Conservation (phyloP, 2,888 invertebrate genomes). For the Phrixothrix hirtus region DNA sequence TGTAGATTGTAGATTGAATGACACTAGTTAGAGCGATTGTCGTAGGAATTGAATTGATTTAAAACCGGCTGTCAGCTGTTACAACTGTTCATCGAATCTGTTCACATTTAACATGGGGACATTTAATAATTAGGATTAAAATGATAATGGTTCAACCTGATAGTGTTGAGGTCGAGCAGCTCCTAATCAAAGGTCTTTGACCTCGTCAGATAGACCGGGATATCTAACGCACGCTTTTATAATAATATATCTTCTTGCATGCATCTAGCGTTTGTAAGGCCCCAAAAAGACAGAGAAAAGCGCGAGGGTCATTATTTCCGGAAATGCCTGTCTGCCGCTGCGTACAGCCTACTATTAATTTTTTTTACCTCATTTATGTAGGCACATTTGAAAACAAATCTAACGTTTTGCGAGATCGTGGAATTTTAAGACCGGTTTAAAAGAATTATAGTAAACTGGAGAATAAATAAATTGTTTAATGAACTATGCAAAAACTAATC, state of each 20-base stretch:
- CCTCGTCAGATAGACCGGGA: slow-evolving; percentile 17
- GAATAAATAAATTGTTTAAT: no score
- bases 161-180: slow-evolving; percentile 13
- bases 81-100: slow-evolving; percentile 26
- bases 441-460: no score
- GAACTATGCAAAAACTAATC: background rate
- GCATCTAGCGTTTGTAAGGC: slow-evolving; percentile 6
- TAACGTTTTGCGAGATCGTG: background rate
- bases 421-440: slow-evolving; percentile 3
- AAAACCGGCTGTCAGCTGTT: slow-evolving; percentile 23
- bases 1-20: slow-evolving; percentile 19
- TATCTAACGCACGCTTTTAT: slow-evolving; percentile 18
- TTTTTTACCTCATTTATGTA: no score
- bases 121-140: background rate
- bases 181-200: slow-evolving; percentile 24
- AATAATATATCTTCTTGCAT: slow-evolving; percentile 7
- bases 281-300: slow-evolving; percentile 8
- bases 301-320: slow-evolving; percentile 18
- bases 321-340: slow-evolving; percentile 22
- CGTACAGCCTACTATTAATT: slow-evolving; percentile 14
- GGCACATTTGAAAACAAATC: no score
- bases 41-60: slow-evolving; percentile 27
- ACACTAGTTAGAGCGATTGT: slow-evolving; percentile 28
- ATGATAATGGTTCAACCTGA: background rate
- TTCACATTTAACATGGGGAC: background rate